A percentile compares a stretch with the other conserved stretches of the same genome.
Evolutionary conservation across 2,888 invertebrate genomes (phyloP).

Genomic region (Cloeon dipterum): DNA sequence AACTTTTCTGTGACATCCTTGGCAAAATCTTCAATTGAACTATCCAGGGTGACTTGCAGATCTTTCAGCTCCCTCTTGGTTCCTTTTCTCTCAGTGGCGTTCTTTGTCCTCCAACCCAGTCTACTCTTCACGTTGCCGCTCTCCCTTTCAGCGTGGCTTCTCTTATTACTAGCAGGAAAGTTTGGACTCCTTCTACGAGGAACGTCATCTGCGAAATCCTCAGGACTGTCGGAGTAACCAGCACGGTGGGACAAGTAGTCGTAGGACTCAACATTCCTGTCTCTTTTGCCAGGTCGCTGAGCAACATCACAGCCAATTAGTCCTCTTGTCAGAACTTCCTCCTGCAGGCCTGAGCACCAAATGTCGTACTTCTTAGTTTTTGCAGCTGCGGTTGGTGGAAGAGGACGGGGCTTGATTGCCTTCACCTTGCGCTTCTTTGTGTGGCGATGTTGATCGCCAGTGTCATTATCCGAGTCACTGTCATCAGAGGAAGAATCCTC

Average conservation of each 20-base stretch:
- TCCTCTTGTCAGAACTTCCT: conserved; percentile 55
- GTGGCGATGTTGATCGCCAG: conserved; percentile 23
- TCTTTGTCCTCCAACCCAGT: conserved; percentile 3
- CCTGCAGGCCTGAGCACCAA: conserved; percentile 48
- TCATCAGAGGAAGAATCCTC: conserved; percentile 24
- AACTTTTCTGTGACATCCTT: conserved; percentile 49
- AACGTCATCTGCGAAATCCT: conserved; percentile 17
- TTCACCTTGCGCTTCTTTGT: conserved; percentile 9
- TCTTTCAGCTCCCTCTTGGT: conserved; percentile 31
- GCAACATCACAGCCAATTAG: conserved; percentile 51
- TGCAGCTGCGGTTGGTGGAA: conserved; percentile 18
- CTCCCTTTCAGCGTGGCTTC: conserved; percentile 30
- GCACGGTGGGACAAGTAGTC: conserved; percentile 34
- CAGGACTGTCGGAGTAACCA: no score
- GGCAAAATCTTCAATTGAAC: conserved; percentile 33
- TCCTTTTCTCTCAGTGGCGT: conserved; percentile 14
- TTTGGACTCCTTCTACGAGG: conserved; percentile 5
- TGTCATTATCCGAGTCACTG: conserved; percentile 33
- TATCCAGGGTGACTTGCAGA: conserved; percentile 25
- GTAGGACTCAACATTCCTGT: conserved; percentile 49
- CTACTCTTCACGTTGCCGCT: conserved; percentile 14
- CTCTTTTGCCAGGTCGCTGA: conserved; percentile 34
- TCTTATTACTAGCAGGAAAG: conserved; percentile 22
- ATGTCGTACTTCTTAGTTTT: conserved; percentile 51
- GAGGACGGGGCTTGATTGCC: background rate